Conservation (phyloP, 2,888 invertebrate species). For the Drosophila pegasa region DNA sequence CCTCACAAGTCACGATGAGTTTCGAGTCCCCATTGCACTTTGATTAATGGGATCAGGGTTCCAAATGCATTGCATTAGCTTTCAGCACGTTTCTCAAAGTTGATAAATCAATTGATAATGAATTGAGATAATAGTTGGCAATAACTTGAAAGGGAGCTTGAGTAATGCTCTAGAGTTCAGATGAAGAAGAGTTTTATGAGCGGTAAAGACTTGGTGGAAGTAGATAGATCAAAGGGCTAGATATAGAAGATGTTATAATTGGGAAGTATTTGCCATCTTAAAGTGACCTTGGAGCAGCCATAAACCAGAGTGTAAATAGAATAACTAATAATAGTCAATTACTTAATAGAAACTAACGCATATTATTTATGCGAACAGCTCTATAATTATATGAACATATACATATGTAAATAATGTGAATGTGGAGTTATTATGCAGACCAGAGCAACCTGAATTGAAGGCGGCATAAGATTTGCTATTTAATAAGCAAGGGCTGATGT, state of each 20-base stretch:
- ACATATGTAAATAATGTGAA: neutral
- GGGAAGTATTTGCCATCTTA: neutral
- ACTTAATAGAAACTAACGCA: neutral
- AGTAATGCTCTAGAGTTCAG: neutral
- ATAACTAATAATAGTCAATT: neutral
- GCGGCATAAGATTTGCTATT: neutral
- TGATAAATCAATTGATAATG: neutral
- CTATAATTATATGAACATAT: conserved; percentile 2
- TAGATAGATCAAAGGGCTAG: neutral
- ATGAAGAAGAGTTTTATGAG: neutral
- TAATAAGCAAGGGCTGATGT: neutral
- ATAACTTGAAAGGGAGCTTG: neutral
- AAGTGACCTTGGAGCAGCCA: neutral
- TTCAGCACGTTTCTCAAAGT: conserved; percentile 23
- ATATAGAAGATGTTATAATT: neutral
- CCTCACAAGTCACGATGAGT: conserved; percentile 25
- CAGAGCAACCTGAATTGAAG: neutral
- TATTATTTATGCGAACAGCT: neutral
- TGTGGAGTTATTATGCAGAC: neutral
- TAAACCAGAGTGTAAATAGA: neutral
- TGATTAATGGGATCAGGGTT: conserved; percentile 32
- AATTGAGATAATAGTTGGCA: neutral
- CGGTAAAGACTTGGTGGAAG: too few species aligned
- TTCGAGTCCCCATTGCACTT: conserved; percentile 7
- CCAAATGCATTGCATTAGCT: conserved; percentile 13